phyloP scores from a whole-genome alignment of 2,113 vertebrate genomes.

The Seriola quinqueradiata region DNA sequence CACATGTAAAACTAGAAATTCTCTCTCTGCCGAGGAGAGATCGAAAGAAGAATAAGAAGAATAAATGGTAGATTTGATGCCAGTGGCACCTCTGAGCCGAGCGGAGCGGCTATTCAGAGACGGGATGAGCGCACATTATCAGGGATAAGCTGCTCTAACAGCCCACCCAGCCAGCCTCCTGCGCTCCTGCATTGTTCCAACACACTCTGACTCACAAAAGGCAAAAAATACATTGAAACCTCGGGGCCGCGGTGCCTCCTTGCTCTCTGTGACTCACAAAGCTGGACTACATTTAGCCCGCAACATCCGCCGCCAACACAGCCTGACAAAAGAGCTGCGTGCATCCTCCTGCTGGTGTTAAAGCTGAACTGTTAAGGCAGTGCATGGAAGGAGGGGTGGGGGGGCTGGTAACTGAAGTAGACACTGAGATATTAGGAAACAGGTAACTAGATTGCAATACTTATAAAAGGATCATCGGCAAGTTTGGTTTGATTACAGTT shows the following conservation, averaged over 20 bases:
- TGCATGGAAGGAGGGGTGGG: not conserved
- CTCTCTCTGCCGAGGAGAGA: not conserved
- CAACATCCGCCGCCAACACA: conserved; percentile 51
- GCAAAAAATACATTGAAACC: conserved; percentile 36
- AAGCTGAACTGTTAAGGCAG: conserved; percentile 9
- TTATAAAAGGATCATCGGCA: not conserved
- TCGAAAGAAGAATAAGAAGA: conserved; percentile 20
- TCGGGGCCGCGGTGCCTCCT: conserved; percentile 20
- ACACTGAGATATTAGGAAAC: not conserved
- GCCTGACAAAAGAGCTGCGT: conserved; percentile 14
- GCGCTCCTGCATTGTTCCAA: conserved; percentile 48
- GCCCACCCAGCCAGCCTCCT: conserved; percentile 58
- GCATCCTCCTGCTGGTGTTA: conserved; percentile 16
- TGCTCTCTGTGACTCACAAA: conserved; percentile 68
- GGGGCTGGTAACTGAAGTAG: not conserved
- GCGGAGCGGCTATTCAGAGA: conserved; percentile 35
- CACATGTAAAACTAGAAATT: conserved; percentile 29
- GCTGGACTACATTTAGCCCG: conserved; percentile 55
- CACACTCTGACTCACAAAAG: conserved; percentile 62
- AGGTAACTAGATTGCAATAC: not conserved
- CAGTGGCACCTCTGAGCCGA: conserved; percentile 35
- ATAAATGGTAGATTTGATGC: conserved; percentile 42
- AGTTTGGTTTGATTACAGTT: not conserved
- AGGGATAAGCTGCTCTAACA: conserved; percentile 58
- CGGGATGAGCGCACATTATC: conserved; percentile 57